phyloP scores from a whole-genome alignment of 2,888 invertebrate genomes.

The Nomada fabriciana region DNA sequence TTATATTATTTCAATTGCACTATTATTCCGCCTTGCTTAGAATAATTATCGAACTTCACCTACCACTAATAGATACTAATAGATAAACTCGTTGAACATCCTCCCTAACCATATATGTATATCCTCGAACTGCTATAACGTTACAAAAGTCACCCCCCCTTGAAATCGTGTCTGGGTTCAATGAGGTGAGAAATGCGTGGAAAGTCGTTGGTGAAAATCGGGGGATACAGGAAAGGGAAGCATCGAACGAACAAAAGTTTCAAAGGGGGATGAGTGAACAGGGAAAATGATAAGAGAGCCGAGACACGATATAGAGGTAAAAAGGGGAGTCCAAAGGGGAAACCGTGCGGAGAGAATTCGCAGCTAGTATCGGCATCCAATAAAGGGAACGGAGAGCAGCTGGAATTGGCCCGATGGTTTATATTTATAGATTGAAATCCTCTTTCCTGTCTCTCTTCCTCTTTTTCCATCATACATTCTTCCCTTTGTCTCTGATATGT shows the following conservation, averaged over 20 bases:
- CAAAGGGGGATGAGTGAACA: not conserved
- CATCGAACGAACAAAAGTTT: conserved; percentile 9
- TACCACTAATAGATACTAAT: not conserved
- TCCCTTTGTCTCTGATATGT: not conserved
- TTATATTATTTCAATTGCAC: no score
- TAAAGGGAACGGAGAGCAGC: conserved; percentile 66
- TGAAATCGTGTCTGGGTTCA: not conserved
- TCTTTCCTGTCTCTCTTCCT: conserved; percentile 13
- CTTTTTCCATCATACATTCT: not conserved
- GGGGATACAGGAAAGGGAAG: not conserved
- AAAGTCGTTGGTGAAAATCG: not conserved
- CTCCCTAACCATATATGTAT: not conserved
- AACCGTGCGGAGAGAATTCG: conserved; percentile 60
- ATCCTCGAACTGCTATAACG: not conserved
- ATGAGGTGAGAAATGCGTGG: no score
- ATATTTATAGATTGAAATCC: conserved; percentile 76
- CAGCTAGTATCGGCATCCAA: conserved; percentile 67
- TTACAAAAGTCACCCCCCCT: not conserved
- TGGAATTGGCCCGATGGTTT: conserved; percentile 73
- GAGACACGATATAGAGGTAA: conserved; percentile 47
- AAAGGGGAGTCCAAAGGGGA: conserved; percentile 34
- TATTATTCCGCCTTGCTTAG: no score
- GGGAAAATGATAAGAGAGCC: conserved; percentile 55
- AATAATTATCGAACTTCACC: no score
- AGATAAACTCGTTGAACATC: not conserved